A percentile compares a stretch with the other conserved stretches of the same genome.
phyloP scores from a whole-genome alignment of 2,888 invertebrate species.

The Lasioglossum calceatum region DNA sequence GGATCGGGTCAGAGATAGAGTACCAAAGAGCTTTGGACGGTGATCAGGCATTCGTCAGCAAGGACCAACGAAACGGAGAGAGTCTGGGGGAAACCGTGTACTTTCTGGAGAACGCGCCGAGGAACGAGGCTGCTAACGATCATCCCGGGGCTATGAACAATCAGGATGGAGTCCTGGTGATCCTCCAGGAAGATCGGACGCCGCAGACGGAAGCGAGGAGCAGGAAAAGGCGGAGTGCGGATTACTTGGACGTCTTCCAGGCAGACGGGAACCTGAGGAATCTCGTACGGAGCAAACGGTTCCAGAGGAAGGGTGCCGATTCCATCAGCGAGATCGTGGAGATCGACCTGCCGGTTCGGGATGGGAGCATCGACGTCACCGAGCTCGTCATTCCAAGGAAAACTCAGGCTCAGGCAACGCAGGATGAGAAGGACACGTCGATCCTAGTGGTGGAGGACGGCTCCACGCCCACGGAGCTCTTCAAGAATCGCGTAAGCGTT shows the following conservation, averaged over 20 bases:
- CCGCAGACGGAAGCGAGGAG: slow-evolving; percentile 24
- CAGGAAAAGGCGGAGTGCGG: slow-evolving; percentile 73
- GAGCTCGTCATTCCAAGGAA: slow-evolving; percentile 67
- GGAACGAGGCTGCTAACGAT: neutral
- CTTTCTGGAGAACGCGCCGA: slow-evolving; percentile 42
- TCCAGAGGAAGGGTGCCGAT: slow-evolving; percentile 78
- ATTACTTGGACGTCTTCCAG: slow-evolving; percentile 62
- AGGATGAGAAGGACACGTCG: slow-evolving; percentile 31
- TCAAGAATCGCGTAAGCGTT: neutral
- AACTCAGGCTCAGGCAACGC: neutral
- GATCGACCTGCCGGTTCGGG: slow-evolving; percentile 75
- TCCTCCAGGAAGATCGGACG: slow-evolving; percentile 62
- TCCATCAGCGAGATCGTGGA: slow-evolving; percentile 79
- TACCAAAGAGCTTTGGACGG: slow-evolving; percentile 86
- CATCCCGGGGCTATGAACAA: neutral
- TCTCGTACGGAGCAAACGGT: slow-evolving; percentile 61
- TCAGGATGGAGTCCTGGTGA: slow-evolving; percentile 54
- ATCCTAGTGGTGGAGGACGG: slow-evolving; percentile 59
- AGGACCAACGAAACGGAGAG: slow-evolving; percentile 59
- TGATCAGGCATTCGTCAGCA: neutral
- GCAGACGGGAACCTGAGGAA: slow-evolving; percentile 53
- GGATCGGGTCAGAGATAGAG: slow-evolving; percentile 86
- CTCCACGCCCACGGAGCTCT: neutral
- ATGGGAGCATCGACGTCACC: slow-evolving; percentile 67
- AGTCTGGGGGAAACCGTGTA: slow-evolving; percentile 44